phyloP scores from a whole-genome alignment of 2,113 vertebrate genomes.

The Proterorhinus semilunaris region DNA sequence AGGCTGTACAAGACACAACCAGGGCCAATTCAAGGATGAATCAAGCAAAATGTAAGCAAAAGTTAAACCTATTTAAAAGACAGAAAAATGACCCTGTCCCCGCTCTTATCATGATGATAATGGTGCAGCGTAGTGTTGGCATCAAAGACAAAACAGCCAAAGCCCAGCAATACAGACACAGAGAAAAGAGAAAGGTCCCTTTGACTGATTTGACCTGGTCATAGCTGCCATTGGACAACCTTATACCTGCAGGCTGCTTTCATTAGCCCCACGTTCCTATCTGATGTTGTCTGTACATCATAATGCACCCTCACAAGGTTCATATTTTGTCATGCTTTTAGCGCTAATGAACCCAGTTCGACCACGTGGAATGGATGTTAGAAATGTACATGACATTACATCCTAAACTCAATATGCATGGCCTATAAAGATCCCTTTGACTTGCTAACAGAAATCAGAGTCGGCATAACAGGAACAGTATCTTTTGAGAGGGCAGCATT shows the following conservation, averaged over 20 bases:
- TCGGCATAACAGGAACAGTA: no score
- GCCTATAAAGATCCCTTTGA: no score
- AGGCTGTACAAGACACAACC: no score
- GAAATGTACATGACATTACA: not conserved
- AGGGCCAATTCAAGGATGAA: no score
- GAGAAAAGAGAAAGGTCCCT: slow-evolving; percentile 48
- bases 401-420: no score
- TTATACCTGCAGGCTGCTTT: slow-evolving; percentile 47
- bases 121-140: slow-evolving; percentile 29
- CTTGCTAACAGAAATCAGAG: no score
- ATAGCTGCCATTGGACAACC: slow-evolving; percentile 37
- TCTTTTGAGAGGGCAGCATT: no score
- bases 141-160: slow-evolving; percentile 6
- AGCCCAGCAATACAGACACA: no score
- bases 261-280: slow-evolving; percentile 45
- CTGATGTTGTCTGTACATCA: slow-evolving; percentile 39
- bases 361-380: slow-evolving; percentile 1
- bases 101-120: slow-evolving; percentile 42
- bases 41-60: no score
- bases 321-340: slow-evolving; percentile 9
- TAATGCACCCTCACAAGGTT: slow-evolving; percentile 7
- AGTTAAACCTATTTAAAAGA: no score
- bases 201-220: slow-evolving; percentile 61
- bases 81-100: not conserved
- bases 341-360: not conserved